Conservation (phyloP, 2,888 invertebrate species). For the Antitype chi region DNA sequence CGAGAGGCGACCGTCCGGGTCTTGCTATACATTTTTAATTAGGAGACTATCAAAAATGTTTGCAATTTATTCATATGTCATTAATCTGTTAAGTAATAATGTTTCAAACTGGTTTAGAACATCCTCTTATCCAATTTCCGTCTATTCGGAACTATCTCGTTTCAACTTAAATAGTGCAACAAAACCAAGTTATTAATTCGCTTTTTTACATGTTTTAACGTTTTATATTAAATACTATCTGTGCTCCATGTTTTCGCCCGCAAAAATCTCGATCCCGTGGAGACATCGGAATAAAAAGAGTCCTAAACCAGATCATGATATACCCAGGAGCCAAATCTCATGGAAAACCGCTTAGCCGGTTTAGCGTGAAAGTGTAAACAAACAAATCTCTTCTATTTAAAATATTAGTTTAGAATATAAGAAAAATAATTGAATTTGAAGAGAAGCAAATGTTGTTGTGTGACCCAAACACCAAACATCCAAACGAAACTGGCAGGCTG, state of each 20-base stretch:
- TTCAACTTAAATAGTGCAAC: constrained; percentile 7
- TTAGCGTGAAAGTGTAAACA: too few species aligned
- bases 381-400: not conserved
- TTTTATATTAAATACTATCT: not conserved
- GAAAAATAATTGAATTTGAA: not conserved
- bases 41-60: constrained; percentile 38
- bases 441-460: too few species aligned
- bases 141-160: constrained; percentile 5
- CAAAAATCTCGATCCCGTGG: too few species aligned
- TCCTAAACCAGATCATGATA: too few species aligned
- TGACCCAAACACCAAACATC: too few species aligned
- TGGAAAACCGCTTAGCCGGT: too few species aligned
- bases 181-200: constrained; percentile 20
- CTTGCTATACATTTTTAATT: constrained; percentile 34
- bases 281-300: too few species aligned
- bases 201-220: constrained; percentile 1
- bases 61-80: constrained; percentile 43
- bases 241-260: too few species aligned
- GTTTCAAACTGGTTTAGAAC: constrained; percentile 32
- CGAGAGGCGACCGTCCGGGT: constrained; percentile 25
- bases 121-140: constrained; percentile 23
- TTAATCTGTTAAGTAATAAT: constrained; percentile 37
- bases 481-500: not conserved
- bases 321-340: too few species aligned
- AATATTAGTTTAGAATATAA: not conserved